A percentile compares a stretch with the other conserved stretches of the same genome.
phyloP scores from a whole-genome alignment of 2,888 invertebrate genomes.

The Lagria hirta region DNA sequence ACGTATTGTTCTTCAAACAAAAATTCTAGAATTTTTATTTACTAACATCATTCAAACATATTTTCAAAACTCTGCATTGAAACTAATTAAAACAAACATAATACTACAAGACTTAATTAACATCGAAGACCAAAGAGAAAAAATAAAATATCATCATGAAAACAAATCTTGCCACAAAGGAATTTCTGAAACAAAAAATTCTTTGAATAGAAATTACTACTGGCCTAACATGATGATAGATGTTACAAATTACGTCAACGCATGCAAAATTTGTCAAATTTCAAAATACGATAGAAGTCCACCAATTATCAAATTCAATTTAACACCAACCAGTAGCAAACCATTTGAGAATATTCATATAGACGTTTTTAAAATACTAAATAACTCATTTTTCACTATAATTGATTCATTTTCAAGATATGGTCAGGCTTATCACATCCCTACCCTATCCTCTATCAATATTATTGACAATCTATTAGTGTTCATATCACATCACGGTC shows the following conservation, averaged over 20 bases:
- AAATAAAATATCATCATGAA: conserved; percentile 14
- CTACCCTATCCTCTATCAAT: conserved; percentile 2
- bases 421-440: conserved; percentile 3
- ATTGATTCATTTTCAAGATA: conserved; percentile 5
- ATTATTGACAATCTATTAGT: conserved; percentile 1
- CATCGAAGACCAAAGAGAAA: conserved; percentile 8
- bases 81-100: conserved; percentile 8
- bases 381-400: conserved; percentile 2
- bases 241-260: conserved; percentile 11
- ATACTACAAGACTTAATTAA: conserved; percentile 4
- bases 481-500: conserved; percentile 5
- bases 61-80: conserved; percentile 7
- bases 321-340: conserved; percentile 2
- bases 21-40: no score
- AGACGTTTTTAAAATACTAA: not conserved
- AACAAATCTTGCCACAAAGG: conserved; percentile 26
- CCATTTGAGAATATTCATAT: conserved; percentile 2
- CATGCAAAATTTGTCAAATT: conserved; percentile 11
- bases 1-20: conserved; percentile 5
- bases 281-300: conserved; percentile 1
- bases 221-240: conserved; percentile 12
- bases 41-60: conserved; percentile 4
- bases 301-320: conserved; percentile 1
- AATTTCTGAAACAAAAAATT: conserved; percentile 16
- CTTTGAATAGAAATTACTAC: conserved; percentile 8